Percentiles rank a stretch among this genome's conserved stretches.
Evolutionary conservation across 2,797 vertebrate species (phyloP).

Genomic region (Luscinia megarhynchos): DNA sequence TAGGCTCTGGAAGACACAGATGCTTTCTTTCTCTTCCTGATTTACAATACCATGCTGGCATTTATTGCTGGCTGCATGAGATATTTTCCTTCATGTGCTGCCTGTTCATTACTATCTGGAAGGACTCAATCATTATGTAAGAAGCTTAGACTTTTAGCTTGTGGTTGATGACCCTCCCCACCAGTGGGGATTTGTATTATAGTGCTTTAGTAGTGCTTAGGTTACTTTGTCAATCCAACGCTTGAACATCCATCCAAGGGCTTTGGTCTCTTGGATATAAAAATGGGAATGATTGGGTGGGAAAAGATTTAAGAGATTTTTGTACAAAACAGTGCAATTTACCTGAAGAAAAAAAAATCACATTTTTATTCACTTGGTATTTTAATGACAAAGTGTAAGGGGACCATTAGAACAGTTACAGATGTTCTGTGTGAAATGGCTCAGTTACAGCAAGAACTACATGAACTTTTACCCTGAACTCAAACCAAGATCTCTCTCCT

Average conservation of each 20-base stretch:
- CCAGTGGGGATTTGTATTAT: neutral
- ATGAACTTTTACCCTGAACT: slow-evolving; percentile 64
- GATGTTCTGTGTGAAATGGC: slow-evolving; percentile 43
- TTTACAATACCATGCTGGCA: neutral
- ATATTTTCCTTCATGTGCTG: neutral
- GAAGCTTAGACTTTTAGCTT: neutral
- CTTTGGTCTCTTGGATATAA: neutral
- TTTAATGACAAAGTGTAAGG: slow-evolving; percentile 13
- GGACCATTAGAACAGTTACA: slow-evolving; percentile 18
- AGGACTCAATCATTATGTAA: neutral
- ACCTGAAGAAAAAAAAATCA: neutral
- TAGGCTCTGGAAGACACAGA: neutral
- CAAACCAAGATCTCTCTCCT: slow-evolving; percentile 19
- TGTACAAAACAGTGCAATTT: neutral
- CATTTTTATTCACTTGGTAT: neutral
- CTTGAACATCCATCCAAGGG: neutral
- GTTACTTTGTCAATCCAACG: neutral
- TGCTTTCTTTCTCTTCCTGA: neutral
- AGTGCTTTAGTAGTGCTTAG: neutral
- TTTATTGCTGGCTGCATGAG: neutral
- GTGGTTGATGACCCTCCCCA: neutral
- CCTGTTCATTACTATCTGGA: neutral
- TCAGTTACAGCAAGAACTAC: slow-evolving; percentile 39
- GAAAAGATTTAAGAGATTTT: neutral
- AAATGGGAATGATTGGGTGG: neutral